A percentile compares a stretch with the other conserved stretches of the same genome.
Conservation (phyloP, 2,113 vertebrate genomes). For the Caracal caracal region DNA sequence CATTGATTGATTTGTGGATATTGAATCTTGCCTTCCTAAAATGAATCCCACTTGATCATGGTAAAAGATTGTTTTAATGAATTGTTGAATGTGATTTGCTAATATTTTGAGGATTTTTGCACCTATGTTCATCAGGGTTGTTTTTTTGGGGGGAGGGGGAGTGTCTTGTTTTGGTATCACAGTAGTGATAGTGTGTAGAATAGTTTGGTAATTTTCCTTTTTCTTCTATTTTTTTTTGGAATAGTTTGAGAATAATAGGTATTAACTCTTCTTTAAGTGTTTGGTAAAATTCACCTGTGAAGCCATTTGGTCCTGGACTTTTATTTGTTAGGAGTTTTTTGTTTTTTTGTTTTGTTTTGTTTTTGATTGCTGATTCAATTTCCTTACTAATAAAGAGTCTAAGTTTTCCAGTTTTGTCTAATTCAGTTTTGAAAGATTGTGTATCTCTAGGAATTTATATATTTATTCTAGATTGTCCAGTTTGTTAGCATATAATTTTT, state of each 20-base stretch:
- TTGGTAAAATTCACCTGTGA: not conserved
- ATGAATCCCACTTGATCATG: not conserved
- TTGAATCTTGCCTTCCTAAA: not conserved
- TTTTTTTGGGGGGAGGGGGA: too few species aligned
- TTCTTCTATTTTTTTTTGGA: not conserved
- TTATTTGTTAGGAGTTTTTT: not conserved
- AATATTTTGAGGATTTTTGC: not conserved
- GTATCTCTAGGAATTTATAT: not conserved
- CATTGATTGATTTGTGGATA: not conserved
- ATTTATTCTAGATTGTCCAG: not conserved
- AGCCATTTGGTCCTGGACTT: not conserved
- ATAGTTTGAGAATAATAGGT: not conserved
- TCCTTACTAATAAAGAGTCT: not conserved
- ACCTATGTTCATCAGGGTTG: not conserved
- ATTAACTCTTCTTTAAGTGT: not conserved
- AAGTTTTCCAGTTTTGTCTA: not conserved
- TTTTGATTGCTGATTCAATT: not conserved
- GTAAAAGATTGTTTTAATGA: not conserved
- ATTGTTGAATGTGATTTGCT: not conserved
- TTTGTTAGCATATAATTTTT: not conserved
- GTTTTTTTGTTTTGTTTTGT: too few species aligned
- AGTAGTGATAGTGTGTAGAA: not conserved
- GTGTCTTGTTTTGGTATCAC: not conserved
- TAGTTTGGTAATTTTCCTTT: not conserved
- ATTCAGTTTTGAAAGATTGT: not conserved